These are phyloP conservation scores for Xylocopa sonorina DNA, from an alignment of 1,140 invertebrate species.

Conservation along the genomic window DNA sequence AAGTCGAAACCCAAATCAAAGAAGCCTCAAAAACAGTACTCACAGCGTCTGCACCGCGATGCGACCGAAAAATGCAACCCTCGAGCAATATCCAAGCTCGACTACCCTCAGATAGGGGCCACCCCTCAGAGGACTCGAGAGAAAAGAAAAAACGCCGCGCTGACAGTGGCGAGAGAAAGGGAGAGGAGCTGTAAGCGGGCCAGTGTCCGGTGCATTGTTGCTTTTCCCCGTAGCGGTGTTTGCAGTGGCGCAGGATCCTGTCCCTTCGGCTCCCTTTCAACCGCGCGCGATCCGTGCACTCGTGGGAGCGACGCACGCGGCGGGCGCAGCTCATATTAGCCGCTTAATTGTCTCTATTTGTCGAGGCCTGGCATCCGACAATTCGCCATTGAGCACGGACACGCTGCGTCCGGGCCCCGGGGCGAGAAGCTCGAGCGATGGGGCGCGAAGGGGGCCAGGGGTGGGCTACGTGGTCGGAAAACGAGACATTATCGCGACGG, in stretches of 20 bases:
- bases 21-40: no score
- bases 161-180: background rate
- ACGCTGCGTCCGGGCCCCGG: conserved; percentile 20
- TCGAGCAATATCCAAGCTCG: no score
- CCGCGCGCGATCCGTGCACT: conserved; percentile 21
- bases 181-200: background rate
- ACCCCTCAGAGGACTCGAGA: background rate
- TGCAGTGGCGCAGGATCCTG: conserved; percentile 63
- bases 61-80: no score
- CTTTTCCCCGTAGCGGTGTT: conserved; percentile 67
- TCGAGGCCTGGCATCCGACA: conserved; percentile 60
- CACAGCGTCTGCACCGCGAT: no score
- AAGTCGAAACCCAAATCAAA: no score
- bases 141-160: background rate
- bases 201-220: conserved; percentile 66
- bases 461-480: conserved; percentile 12
- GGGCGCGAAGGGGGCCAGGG: no score
- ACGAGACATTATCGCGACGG: conserved; percentile 32
- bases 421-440: background rate
- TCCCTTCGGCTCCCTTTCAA: conserved; percentile 40
- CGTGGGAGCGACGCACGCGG: conserved; percentile 60
- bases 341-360: conserved; percentile 75
- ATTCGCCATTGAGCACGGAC: conserved; percentile 45
- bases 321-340: conserved; percentile 70
- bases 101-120: no score